Evolutionary conservation across 1,140 invertebrate species (phyloP).

Genomic region (Penaeus chinensis): DNA sequence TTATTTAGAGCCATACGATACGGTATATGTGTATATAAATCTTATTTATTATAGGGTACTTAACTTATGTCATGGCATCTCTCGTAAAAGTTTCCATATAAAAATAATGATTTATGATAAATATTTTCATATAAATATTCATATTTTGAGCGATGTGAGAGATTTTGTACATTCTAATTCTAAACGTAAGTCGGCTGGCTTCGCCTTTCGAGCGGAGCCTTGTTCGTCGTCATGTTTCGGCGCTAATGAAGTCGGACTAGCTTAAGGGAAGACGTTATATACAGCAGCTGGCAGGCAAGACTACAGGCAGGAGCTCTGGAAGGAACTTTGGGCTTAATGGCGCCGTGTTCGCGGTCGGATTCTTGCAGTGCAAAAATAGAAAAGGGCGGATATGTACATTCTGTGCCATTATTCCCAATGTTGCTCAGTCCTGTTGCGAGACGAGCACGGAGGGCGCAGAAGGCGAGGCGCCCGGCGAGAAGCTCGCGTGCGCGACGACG

Average conservation of each 20-base stretch:
- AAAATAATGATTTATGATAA: slow-evolving; percentile 3
- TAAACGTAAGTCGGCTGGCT: not conserved
- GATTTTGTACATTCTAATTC: not conserved
- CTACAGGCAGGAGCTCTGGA: not conserved
- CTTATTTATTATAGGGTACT: not conserved
- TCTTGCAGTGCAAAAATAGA: not conserved
- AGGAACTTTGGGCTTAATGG: not conserved
- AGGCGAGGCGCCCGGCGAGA: not conserved
- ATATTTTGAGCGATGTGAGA: slow-evolving; percentile 16
- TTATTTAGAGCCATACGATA: not conserved
- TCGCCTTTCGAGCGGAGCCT: not conserved
- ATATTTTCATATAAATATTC: slow-evolving; percentile 11
- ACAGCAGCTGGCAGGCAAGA: slow-evolving; percentile 1
- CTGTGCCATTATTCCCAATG: not conserved
- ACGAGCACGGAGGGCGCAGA: not conserved
- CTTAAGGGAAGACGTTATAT: slow-evolving; percentile 8
- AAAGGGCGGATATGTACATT: not conserved
- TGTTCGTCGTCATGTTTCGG: slow-evolving; percentile 16
- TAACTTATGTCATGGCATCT: slow-evolving; percentile 5
- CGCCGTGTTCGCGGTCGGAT: not conserved
- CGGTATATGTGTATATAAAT: slow-evolving; percentile 9
- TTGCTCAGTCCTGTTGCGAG: not conserved
- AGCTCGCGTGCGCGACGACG: not conserved
- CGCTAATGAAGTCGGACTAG: slow-evolving; percentile 16
- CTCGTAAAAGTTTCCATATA: slow-evolving; percentile 1